Percentiles rank a stretch among this genome's conserved stretches.
Conservation (phyloP, 2,888 invertebrate genomes). For the Eupithecia insigniata region DNA sequence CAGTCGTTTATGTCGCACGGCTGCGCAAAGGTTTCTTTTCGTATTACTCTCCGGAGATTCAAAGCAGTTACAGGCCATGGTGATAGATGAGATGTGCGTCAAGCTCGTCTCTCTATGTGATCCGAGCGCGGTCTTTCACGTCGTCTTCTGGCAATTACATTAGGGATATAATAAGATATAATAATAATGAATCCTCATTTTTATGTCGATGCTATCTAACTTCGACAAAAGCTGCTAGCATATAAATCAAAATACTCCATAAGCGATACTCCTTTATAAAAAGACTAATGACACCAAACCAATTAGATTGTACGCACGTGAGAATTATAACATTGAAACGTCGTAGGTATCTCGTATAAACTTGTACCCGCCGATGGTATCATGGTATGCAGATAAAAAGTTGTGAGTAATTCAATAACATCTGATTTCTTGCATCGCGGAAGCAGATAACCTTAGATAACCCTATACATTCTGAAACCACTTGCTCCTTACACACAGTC, state of each 20-base stretch:
- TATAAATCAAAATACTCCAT: not conserved
- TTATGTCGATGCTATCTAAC: not conserved
- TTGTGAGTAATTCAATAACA: not conserved
- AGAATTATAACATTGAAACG: not conserved
- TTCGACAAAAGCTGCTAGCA: not conserved
- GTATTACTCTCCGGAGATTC: not conserved
- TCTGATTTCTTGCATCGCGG: not conserved
- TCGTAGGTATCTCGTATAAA: not conserved
- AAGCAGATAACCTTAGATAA: not conserved
- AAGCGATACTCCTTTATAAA: not conserved
- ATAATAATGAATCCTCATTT: too few species aligned
- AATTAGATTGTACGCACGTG: not conserved
- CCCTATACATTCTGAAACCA: not conserved
- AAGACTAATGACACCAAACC: not conserved
- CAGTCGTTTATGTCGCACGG: not conserved
- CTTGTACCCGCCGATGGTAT: not conserved
- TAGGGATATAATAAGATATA: too few species aligned
- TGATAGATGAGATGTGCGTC: not conserved
- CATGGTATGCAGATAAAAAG: not conserved
- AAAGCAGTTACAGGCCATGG: not conserved
- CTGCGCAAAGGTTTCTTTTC: not conserved
- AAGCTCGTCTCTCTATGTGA: not conserved
- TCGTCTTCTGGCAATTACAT: not conserved
- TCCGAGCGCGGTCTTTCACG: not conserved
- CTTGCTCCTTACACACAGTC: not conserved